Percentiles rank a stretch among this genome's conserved stretches.
These are phyloP conservation scores for Darevskia mixta DNA, from an alignment of 2,797 vertebrate species.

Conservation along the genomic window DNA sequence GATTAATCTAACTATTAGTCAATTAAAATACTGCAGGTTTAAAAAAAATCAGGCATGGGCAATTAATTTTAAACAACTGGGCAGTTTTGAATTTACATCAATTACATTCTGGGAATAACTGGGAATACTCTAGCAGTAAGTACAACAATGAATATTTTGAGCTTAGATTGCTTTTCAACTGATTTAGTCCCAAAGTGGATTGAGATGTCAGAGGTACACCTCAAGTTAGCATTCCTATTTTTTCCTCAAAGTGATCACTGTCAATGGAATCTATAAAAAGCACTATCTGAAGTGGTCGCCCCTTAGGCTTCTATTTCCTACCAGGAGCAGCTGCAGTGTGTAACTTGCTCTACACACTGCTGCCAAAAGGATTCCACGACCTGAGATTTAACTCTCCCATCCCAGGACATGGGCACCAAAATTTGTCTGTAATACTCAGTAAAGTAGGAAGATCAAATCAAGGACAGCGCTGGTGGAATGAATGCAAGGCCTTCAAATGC, in stretches of 20 bases:
- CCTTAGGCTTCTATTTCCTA: slow-evolving; percentile 35
- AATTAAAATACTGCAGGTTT: background rate
- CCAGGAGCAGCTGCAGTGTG: background rate
- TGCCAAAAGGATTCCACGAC: slow-evolving; percentile 42
- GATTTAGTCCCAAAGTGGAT: background rate
- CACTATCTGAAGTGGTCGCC: background rate
- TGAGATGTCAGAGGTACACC: background rate
- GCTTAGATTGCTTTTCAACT: slow-evolving; percentile 32
- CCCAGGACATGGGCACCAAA: background rate
- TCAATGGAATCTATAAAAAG: slow-evolving; percentile 12
- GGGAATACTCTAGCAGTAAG: slow-evolving; percentile 29
- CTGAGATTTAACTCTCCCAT: slow-evolving; percentile 50
- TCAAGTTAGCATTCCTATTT: slow-evolving; percentile 15
- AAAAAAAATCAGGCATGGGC: slow-evolving; percentile 23
- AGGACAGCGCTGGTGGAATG: background rate
- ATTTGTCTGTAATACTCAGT: slow-evolving; percentile 34
- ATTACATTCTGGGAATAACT: background rate
- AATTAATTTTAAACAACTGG: slow-evolving; percentile 24
- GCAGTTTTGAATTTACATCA: slow-evolving; percentile 20
- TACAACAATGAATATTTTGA: slow-evolving; percentile 11
- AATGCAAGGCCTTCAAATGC: slow-evolving; percentile 17
- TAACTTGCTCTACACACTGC: background rate
- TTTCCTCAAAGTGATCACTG: slow-evolving; percentile 25
- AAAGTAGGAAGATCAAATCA: slow-evolving; percentile 30
- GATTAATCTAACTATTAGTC: background rate